Evolutionary conservation across 2,113 vertebrate species (phyloP).

Genomic region (Leucopsar rothschildi): DNA sequence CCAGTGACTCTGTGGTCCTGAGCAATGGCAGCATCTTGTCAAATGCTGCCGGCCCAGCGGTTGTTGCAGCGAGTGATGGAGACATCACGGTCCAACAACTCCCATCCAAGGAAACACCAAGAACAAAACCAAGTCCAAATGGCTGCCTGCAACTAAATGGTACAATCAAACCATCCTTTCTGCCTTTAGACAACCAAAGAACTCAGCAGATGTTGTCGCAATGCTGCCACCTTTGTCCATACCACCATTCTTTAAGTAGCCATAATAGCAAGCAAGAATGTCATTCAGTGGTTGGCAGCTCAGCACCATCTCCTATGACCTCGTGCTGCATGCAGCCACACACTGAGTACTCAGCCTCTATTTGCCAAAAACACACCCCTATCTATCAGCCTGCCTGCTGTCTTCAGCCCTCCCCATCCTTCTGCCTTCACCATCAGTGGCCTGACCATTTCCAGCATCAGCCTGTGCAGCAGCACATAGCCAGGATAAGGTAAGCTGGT

Average conservation of each 20-base stretch:
- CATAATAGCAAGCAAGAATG: conserved; percentile 80
- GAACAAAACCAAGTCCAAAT: conserved; percentile 71
- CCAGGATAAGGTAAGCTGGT: conserved; percentile 80
- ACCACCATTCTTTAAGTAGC: conserved; percentile 77
- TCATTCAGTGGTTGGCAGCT: conserved; percentile 55
- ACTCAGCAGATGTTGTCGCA: conserved; percentile 61
- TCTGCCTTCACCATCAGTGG: conserved; percentile 87
- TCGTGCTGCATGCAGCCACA: conserved; percentile 70
- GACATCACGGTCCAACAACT: conserved; percentile 38
- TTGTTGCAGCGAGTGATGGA: conserved; percentile 33
- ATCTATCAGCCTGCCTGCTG: conserved; percentile 78
- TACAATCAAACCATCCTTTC: conserved; percentile 71
- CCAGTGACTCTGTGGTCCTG: conserved; percentile 66
- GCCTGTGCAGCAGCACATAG: conserved; percentile 70
- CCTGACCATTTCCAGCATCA: conserved; percentile 90
- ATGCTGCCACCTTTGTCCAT: conserved; percentile 80
- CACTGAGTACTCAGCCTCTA: conserved; percentile 70
- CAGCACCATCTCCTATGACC: conserved; percentile 62
- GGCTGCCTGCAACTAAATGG: conserved; percentile 77
- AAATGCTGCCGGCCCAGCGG: conserved; percentile 7
- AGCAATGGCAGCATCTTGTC: conserved; percentile 73
- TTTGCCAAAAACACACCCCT: conserved; percentile 77
- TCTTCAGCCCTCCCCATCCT: conserved; percentile 76
- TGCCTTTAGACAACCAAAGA: conserved; percentile 78
- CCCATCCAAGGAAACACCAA: conserved; percentile 56